Evolutionary conservation across 1,140 invertebrate species (phyloP).

Genomic region (Arion vulgaris): DNA sequence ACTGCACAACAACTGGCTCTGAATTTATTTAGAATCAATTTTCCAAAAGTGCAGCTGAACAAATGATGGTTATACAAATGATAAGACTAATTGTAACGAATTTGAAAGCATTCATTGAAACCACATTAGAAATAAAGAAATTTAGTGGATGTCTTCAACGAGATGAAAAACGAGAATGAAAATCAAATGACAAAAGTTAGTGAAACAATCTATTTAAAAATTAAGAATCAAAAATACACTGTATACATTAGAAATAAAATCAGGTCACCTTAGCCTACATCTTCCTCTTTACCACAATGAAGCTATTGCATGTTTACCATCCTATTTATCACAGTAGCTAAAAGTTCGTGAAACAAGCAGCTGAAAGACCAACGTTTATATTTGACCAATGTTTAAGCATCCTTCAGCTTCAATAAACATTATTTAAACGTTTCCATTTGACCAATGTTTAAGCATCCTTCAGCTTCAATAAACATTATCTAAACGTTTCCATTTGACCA

Average conservation of each 20-base stretch:
- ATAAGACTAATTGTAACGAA: too few species aligned
- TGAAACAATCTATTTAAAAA: too few species aligned
- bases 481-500: not conserved
- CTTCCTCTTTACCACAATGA: not conserved
- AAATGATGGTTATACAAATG: too few species aligned
- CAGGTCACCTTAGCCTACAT: too few species aligned
- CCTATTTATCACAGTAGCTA: constrained; percentile 4
- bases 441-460: not conserved
- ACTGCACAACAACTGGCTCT: too few species aligned
- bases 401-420: not conserved
- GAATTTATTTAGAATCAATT: too few species aligned
- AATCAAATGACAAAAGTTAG: too few species aligned
- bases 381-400: not conserved
- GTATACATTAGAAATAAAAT: too few species aligned
- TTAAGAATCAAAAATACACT: too few species aligned
- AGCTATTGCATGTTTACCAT: not conserved
- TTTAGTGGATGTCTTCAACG: too few species aligned
- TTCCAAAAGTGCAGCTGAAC: too few species aligned
- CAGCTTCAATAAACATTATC: not conserved
- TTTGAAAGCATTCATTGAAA: not conserved
- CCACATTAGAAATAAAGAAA: not conserved
- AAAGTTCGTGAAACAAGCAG: not conserved
- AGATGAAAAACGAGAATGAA: too few species aligned
- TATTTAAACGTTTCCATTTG: not conserved
- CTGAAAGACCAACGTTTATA: not conserved